phyloP scores from a whole-genome alignment of 1,140 invertebrate species.

The Eubasilissa regina region DNA sequence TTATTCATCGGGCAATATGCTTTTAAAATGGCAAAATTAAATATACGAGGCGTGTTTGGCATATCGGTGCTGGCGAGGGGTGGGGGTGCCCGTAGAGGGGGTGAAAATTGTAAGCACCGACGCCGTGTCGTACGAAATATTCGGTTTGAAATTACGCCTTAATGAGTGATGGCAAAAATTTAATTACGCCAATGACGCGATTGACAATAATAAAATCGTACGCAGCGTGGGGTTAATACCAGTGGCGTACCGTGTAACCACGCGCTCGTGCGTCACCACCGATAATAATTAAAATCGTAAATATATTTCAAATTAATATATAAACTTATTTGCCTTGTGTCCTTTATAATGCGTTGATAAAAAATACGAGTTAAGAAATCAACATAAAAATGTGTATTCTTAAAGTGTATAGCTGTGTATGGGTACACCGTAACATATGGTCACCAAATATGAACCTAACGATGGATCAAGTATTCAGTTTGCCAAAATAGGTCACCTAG shows the following conservation, averaged over 20 bases:
- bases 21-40: not conserved
- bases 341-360: no score
- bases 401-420: no score
- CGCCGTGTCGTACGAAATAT: not conserved
- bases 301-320: no score
- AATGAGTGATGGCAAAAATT: conserved; percentile 16
- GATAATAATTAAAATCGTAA: no score
- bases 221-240: not conserved
- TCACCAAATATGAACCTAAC: no score
- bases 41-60: not conserved
- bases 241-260: not conserved
- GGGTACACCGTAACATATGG: no score
- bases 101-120: not conserved
- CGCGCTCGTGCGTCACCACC: not conserved
- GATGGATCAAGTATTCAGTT: no score
- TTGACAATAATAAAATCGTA: not conserved
- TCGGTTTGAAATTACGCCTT: not conserved
- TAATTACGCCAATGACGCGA: conserved; percentile 2
- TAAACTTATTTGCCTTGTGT: no score
- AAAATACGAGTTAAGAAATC: no score
- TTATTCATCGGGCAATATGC: not conserved
- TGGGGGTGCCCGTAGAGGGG: no score
- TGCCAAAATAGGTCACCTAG: no score
- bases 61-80: not conserved
- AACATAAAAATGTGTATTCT: no score